Conservation (phyloP, 2,888 invertebrate genomes). For the Napeogenes inachia region DNA sequence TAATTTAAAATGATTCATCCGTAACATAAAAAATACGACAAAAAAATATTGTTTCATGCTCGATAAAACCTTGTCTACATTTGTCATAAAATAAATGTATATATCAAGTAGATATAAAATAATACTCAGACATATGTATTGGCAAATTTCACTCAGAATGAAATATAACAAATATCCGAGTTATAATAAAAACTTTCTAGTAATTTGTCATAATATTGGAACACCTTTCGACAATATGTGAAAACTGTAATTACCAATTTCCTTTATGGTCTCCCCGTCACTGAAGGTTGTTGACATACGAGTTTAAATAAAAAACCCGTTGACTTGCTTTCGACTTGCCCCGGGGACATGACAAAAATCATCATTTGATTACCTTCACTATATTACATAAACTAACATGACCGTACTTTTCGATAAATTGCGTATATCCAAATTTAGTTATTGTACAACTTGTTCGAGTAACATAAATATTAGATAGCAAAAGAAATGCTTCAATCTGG, state of each 20-base stretch:
- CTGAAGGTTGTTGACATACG: neutral
- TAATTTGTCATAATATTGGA: neutral
- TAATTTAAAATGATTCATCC: no score
- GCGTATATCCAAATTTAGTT: no score
- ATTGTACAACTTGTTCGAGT: no score
- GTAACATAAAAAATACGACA: no score
- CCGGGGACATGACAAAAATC: conserved; percentile 35
- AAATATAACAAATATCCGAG: neutral
- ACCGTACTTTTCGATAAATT: neutral
- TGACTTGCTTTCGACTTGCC: conserved; percentile 15
- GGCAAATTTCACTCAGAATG: no score
- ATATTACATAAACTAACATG: conserved; percentile 19
- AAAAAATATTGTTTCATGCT: no score
- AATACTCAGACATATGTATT: no score
- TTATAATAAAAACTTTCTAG: neutral
- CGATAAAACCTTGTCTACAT: no score
- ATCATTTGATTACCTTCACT: conserved; percentile 40
- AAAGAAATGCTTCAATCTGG: no score
- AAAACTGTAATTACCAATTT: conserved; percentile 7
- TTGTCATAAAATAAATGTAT: no score
- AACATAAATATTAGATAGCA: no score
- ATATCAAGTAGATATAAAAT: no score
- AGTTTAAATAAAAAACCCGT: neutral
- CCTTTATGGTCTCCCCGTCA: neutral
- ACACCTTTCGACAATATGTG: conserved; percentile 4